Evolutionary conservation across 1,140 invertebrate genomes (phyloP).

Genomic region (Gryon sp.): DNA sequence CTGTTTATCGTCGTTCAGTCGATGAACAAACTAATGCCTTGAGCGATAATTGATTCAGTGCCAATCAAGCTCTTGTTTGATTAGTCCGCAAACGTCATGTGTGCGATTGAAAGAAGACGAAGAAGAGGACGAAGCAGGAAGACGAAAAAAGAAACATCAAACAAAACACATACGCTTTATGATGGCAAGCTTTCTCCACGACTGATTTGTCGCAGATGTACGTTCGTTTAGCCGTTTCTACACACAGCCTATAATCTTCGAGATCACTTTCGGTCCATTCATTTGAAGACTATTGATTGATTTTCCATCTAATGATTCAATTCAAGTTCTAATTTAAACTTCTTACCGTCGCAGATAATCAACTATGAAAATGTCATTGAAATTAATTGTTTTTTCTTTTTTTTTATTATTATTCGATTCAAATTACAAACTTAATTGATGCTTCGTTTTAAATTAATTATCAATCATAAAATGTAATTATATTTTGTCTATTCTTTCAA

Average conservation of each 20-base stretch:
- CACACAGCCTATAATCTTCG: constrained; percentile 2
- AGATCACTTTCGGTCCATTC: neutral
- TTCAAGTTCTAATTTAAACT: too few relatives aligned
- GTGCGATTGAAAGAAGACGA: too few relatives aligned
- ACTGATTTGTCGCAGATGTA: constrained; percentile 46
- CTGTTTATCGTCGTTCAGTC: constrained; percentile 32
- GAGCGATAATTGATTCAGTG: constrained; percentile 21
- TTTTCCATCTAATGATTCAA: too few relatives aligned
- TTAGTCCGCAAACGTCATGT: constrained; percentile 30
- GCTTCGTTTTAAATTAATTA: too few relatives aligned
- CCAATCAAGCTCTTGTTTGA: constrained; percentile 51
- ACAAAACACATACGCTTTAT: neutral
- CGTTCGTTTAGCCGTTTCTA: constrained; percentile 35
- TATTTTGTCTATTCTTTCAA: too few relatives aligned
- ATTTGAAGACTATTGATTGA: neutral
- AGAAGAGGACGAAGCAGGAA: too few relatives aligned
- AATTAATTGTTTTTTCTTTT: too few relatives aligned
- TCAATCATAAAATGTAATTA: too few relatives aligned
- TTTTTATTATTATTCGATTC: too few relatives aligned
- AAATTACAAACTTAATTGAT: too few relatives aligned
- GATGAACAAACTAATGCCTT: constrained; percentile 19
- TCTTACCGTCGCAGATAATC: too few relatives aligned
- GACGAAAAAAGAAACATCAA: constrained; percentile 3
- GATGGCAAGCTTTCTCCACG: constrained; percentile 38
- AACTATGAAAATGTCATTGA: too few relatives aligned